phyloP scores from a whole-genome alignment of 2,888 invertebrate species.

The Lepeophtheirus nordmannii region DNA sequence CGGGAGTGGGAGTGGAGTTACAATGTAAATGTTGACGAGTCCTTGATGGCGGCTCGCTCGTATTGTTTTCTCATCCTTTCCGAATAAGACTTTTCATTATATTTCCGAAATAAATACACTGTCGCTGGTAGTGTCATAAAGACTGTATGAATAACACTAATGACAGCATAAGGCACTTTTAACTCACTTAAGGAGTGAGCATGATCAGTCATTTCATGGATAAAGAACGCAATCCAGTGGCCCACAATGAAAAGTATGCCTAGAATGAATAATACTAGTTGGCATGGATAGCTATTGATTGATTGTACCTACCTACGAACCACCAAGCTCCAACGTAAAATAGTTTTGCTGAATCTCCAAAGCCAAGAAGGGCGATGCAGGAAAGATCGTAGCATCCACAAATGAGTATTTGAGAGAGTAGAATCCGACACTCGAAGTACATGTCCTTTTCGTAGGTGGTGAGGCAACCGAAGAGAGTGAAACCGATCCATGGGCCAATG shows the following conservation, averaged over 20 bases:
- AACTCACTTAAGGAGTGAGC: neutral
- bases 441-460: neutral
- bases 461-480: neutral
- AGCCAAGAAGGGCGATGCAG: neutral
- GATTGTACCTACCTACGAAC: neutral
- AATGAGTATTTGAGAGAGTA: neutral
- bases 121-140: neutral
- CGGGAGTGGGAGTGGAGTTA: no score
- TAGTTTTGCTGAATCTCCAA: neutral
- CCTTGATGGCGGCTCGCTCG: neutral
- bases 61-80: neutral
- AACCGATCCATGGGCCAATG: neutral
- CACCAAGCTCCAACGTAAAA: neutral
- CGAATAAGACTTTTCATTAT: neutral
- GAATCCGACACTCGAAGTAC: constrained; percentile 1
- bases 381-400: neutral
- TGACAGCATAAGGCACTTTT: neutral
- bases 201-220: neutral
- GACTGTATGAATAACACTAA: neutral
- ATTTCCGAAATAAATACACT: neutral
- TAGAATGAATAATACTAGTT: neutral
- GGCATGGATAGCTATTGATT: neutral
- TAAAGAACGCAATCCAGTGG: neutral
- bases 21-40: neutral
- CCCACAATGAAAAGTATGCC: neutral